Evolutionary conservation across 2,888 invertebrate genomes (phyloP).

Genomic region (Diarsia dahlii): DNA sequence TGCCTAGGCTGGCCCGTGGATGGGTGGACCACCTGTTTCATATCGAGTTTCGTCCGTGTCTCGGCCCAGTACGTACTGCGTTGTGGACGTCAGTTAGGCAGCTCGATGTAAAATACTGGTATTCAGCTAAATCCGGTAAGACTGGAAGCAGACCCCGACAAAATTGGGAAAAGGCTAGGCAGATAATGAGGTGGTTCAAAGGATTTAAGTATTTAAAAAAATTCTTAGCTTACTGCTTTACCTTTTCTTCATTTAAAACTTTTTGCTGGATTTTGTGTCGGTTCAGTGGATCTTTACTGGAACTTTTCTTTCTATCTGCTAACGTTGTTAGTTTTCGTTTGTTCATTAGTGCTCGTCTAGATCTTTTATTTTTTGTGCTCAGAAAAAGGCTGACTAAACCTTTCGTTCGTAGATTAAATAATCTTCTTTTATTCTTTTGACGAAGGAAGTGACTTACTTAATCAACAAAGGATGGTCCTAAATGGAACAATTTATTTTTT

Average conservation of each 20-base stretch:
- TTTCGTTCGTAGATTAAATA: background rate
- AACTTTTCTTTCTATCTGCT: background rate
- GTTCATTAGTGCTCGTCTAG: conserved; percentile 4
- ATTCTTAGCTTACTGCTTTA: background rate
- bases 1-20: no score
- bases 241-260: background rate
- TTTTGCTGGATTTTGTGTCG: background rate
- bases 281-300: conserved; percentile 4
- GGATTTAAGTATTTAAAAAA: no score
- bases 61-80: no score
- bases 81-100: no score
- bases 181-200: no score
- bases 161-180: no score
- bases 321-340: conserved; percentile 7
- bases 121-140: no score
- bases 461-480: background rate
- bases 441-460: background rate
- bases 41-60: no score
- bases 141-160: no score
- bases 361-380: background rate
- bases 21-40: no score
- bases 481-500: background rate
- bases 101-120: no score
- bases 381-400: background rate
- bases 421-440: background rate